Base-by-base conservation (phyloP, 2,797 vertebrate genomes). In the Channa striata region DNA sequence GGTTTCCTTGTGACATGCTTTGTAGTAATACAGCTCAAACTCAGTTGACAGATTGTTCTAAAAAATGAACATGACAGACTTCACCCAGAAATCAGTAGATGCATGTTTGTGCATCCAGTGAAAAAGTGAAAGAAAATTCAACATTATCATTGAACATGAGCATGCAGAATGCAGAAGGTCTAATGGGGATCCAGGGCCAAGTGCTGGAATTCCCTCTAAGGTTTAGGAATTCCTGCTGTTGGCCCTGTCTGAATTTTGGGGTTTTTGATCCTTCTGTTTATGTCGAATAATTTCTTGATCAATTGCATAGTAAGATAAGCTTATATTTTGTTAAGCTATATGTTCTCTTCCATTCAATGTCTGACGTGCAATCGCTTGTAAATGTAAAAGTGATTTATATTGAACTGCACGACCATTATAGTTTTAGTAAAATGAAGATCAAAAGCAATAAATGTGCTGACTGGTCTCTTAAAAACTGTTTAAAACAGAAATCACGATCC, bases 211-310 rank as follows among this genome's bases (percentile, higher is more conserved):
- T 4, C 4, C 4, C 25, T 30, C 25, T 30, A 30, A 30, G 25
- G 6, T 2, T 17, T 8, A 58, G 17, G 11, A 59, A 57, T 51
- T 65, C 11, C 20, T 25, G 8, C 21, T 20, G 19, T 42, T 68
- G 42, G n/a, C 37, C 23, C 51, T 58, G 30, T 19, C 42, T 72
- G 58, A 69, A 52, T 48, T 62, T 43, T 12, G 46, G n/a, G 7
- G 17, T 43, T 62, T 74, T 44, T 53, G 54, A 60, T 57, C 60
- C 14, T 68, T 36, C 43, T 65, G 72, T 65, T 81, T 78, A 50
- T 68, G 42, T 74, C 37, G 69, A 66, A 72, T 46, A 54, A 39
- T 14, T 40, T 72, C 17, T 62, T 43, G 21, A 63, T 82, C 3
- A 56, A 83, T 64, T 78, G 43, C 48, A 74, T 64, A 56, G 67